Base-by-base conservation (phyloP, 2,113 vertebrate species). In the Prietella phreatophila region DNA sequence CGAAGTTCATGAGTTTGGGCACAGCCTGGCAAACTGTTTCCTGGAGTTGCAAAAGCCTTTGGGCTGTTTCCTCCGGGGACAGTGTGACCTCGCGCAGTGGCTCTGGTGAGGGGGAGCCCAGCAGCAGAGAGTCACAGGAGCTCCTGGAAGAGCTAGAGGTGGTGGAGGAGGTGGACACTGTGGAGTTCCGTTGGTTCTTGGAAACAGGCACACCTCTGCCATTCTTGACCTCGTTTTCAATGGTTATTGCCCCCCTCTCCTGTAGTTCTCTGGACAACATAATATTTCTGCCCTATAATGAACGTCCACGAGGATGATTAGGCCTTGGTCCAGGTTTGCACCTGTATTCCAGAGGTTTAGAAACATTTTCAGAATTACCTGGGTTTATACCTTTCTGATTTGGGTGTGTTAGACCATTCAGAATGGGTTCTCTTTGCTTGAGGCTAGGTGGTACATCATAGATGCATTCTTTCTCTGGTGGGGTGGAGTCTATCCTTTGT, bases 1-100 rank as follows among this genome's bases (percentile, higher is more conserved):
- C 97, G 4, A 97, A 99, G 27, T 97, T 94, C 97, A 98, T 97
- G 76, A 99, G 94, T 56, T 91, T 90, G 0, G 96, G 95, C 0
- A 97, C 91, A 0, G 97, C 95, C 81, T 89, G 93, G 81, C 93
- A 95, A 87, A 99, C 94, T 0, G 92, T 86, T 10, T 96, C 96
- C 92, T 97, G 97, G 22, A 99, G 93, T 8, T 92, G 92, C 0
- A 94, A 93, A 3, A 96, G 92, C 0, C 67, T 94, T 87, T 94
- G 95, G 61, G 94, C 94, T 58, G 95, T 97, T 78, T 93, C 90
- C 0, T 96, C 96, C 87, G 95, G 94, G 2, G 96, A 92, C 89
- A 98, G 87, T 0, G 91, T 91, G 69, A 95, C 93, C 50, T 96
- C 92, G 85, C 95, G 94, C 81, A 92, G 92, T 0, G 84, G 87